These are phyloP conservation scores for Mythimna impura DNA, from an alignment of 2,888 invertebrate species.

Conservation along the genomic window DNA sequence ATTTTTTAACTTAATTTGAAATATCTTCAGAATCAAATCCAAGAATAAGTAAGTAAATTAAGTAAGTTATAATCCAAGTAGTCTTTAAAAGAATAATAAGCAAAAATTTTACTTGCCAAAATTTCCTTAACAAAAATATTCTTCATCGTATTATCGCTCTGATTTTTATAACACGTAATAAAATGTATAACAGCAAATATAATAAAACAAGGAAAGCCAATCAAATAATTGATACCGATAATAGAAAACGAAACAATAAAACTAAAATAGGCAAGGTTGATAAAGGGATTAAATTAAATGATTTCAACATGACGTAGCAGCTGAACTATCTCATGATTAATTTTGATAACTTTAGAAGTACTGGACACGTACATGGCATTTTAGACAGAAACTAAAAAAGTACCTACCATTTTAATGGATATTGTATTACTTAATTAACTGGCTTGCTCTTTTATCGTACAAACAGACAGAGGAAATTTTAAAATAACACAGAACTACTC, in stretches of 20 bases:
- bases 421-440: too few relatives aligned
- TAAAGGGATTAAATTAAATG: conserved; percentile 27
- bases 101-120: fast-evolving
- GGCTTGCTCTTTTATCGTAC: too few relatives aligned
- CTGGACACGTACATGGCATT: not conserved
- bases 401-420: not conserved
- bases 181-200: not conserved
- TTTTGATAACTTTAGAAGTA: not conserved
- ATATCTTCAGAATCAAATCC: not conserved
- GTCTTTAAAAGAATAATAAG: not conserved
- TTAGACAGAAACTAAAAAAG: not conserved
- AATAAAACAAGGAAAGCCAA: not conserved
- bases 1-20: too few relatives aligned
- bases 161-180: not conserved
- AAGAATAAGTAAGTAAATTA: not conserved
- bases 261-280: conserved; percentile 2
- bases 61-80: too few relatives aligned
- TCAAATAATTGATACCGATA: not conserved
- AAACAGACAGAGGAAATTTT: too few relatives aligned
- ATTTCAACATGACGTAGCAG: not conserved
- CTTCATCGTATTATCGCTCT: not conserved
- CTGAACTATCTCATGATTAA: not conserved
- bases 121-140: not conserved
- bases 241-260: not conserved
- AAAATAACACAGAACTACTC: too few relatives aligned